These are phyloP conservation scores for Spinus olivaceus DNA, from an alignment of 2,797 vertebrate species.

Conservation along the genomic window DNA sequence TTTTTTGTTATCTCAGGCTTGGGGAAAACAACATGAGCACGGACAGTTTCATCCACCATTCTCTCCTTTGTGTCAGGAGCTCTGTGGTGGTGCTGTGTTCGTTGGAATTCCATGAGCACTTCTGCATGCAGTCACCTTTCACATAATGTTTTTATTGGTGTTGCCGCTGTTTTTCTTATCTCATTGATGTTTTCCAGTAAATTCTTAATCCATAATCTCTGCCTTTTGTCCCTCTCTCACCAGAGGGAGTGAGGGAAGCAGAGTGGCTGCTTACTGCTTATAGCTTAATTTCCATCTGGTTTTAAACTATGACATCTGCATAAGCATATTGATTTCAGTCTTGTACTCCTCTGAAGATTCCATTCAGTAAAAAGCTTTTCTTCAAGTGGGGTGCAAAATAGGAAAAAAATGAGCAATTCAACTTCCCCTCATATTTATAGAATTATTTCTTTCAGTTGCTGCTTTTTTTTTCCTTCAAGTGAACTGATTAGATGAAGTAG, in stretches of 20 bases:
- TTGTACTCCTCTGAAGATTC: not conserved
- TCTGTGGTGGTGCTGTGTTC: fast-evolving
- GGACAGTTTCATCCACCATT: not conserved
- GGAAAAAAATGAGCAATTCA: not conserved
- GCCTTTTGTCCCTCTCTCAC: not conserved
- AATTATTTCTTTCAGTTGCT: not conserved
- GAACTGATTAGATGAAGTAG: not conserved
- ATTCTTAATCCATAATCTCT: not conserved
- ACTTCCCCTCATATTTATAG: not conserved
- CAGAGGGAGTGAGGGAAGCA: not conserved
- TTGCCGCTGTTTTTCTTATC: not conserved
- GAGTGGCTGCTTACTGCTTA: not conserved
- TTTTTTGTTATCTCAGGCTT: not conserved
- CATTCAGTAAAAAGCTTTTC: not conserved
- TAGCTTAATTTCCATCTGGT: not conserved
- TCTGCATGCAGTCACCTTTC: not conserved
- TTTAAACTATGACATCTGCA: not conserved
- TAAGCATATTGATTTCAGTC: not conserved
- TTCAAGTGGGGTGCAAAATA: not conserved
- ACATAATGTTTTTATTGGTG: not conserved
- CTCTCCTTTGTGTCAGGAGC: not conserved
- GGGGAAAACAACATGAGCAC: not conserved
- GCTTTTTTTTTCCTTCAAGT: not conserved
- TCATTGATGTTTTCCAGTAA: not conserved
- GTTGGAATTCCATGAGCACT: fast-evolving